Conservation (phyloP, 2,797 vertebrate species). For the Hemibagrus guttatus region DNA sequence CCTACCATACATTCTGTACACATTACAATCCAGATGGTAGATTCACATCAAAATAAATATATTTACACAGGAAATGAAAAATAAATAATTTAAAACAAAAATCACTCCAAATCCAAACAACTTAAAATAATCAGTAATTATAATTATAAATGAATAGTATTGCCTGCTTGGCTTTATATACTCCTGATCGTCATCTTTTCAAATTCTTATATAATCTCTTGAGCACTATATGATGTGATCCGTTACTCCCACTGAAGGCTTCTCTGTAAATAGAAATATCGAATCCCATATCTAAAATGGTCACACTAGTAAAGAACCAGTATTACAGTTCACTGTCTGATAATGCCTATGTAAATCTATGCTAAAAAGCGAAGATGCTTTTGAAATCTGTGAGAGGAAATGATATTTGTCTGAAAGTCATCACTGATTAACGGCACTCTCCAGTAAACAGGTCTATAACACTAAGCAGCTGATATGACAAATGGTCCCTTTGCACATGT, state of each 20-base stretch:
- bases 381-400: conserved; percentile 40
- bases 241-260: conserved; percentile 33
- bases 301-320: conserved; percentile 42
- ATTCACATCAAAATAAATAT: conserved; percentile 99
- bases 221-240: conserved; percentile 40
- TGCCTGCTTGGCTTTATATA: conserved; percentile 73
- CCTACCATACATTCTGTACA: conserved; percentile 97
- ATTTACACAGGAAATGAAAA: conserved; percentile 91
- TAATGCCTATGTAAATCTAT: conserved; percentile 11
- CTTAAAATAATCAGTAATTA: conserved; percentile 65
- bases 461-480: conserved; percentile 51
- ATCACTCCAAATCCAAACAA: conserved; percentile 90
- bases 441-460: conserved; percentile 32
- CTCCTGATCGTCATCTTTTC: conserved; percentile 66
- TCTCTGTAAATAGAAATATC: conserved; percentile 35
- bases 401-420: conserved; percentile 29
- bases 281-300: conserved; percentile 39
- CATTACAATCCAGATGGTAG: conserved; percentile 95
- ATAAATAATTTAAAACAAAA: conserved; percentile 94
- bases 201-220: conserved; percentile 64
- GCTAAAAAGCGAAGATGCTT: conserved; percentile 5
- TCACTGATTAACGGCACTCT: conserved; percentile 35
- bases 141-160: conserved; percentile 64
- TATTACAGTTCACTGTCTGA: conserved; percentile 28
- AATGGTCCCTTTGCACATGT: conserved; percentile 58